phyloP scores from a whole-genome alignment of 2,113 vertebrate species.

The Dasypus novemcinctus region DNA sequence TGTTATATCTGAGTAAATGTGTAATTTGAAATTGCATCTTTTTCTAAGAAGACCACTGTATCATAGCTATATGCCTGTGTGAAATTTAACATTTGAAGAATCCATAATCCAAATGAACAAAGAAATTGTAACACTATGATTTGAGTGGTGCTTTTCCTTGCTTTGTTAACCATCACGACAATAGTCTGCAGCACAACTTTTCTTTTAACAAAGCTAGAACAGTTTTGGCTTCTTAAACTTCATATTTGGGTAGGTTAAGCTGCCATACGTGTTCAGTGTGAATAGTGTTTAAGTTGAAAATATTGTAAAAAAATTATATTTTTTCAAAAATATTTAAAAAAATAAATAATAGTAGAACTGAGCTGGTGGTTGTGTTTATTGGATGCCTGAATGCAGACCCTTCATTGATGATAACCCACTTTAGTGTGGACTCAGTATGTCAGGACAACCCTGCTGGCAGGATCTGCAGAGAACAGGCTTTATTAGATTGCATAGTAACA shows the following conservation, averaged over 20 bases:
- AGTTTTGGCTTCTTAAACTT: conserved; percentile 90
- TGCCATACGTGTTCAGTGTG: conserved; percentile 91
- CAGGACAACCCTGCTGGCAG: neutral
- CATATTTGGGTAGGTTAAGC: conserved; percentile 87
- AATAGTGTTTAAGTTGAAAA: conserved; percentile 95
- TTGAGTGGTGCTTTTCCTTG: conserved; percentile 88
- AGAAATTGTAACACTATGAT: conserved; percentile 77
- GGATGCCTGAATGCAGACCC: neutral
- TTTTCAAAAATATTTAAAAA: conserved; percentile 95
- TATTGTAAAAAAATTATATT: conserved; percentile 94
- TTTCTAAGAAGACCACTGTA: conserved; percentile 47
- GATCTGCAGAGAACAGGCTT: neutral
- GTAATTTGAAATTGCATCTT: conserved; percentile 65
- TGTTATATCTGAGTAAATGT: conserved; percentile 49
- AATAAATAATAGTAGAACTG: conserved; percentile 94
- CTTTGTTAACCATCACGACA: conserved; percentile 86
- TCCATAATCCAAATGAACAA: conserved; percentile 73
- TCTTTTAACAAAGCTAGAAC: conserved; percentile 87
- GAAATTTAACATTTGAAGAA: conserved; percentile 66
- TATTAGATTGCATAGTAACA: neutral
- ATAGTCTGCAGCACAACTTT: conserved; percentile 87
- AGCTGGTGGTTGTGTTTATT: conserved; percentile 79
- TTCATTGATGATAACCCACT: neutral
- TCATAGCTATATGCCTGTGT: conserved; percentile 65
- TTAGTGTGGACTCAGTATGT: neutral